Evolutionary conservation across 2,797 vertebrate genomes (phyloP).

Genomic region (Lophius americanus): DNA sequence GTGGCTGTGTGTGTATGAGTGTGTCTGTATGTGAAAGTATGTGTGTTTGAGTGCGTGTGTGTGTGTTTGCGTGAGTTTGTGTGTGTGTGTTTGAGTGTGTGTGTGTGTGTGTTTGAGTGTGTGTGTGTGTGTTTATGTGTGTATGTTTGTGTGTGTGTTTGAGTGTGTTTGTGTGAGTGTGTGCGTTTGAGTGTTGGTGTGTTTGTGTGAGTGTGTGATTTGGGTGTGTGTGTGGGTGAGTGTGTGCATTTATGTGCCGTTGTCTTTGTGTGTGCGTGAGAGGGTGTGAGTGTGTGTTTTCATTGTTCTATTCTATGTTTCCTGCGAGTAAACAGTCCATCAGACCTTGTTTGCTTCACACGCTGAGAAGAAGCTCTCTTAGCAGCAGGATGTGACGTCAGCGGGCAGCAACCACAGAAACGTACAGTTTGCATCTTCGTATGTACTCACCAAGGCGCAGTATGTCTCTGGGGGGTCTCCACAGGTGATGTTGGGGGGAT

Average conservation of each 20-base stretch:
- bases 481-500: conserved; percentile 97
- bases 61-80: no score
- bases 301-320: conserved; percentile 27
- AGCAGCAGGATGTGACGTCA: conserved; percentile 59
- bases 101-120: no score
- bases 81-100: conserved; percentile 2
- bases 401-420: conserved; percentile 35
- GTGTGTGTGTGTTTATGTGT: background rate
- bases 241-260: no score
- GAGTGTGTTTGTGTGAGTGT: no score
- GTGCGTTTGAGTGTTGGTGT: no score
- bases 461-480: conserved; percentile 97
- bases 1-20: background rate
- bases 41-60: conserved; percentile 1
- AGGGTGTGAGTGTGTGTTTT: conserved; percentile 10
- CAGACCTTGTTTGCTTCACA: conserved; percentile 39
- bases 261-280: no score
- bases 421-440: background rate
- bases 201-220: no score
- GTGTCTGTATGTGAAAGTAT: background rate
- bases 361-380: conserved; percentile 34
- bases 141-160: background rate
- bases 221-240: no score
- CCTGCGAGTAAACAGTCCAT: conserved; percentile 26
- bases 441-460: conserved; percentile 94